Evolutionary conservation across 2,113 vertebrate species (phyloP).

Genomic region (Cichladusa arquata): DNA sequence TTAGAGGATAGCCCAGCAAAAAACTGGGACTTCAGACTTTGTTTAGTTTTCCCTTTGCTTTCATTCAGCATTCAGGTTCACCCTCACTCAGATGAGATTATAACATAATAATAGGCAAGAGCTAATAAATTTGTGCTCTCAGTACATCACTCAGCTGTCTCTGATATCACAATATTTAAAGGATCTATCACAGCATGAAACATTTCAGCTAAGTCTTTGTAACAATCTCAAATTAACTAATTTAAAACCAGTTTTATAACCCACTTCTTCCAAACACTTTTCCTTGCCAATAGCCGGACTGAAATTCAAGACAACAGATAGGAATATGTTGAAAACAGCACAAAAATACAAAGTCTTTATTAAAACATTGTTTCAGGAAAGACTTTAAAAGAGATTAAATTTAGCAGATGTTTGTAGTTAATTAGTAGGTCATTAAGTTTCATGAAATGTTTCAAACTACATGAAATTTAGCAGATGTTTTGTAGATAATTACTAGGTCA

Average conservation of each 20-base stretch:
- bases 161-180: slow-evolving; percentile 50
- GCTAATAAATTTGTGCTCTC: slow-evolving; percentile 3
- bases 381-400: background rate
- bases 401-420: slow-evolving; percentile 36
- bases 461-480: slow-evolving; percentile 30
- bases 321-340: slow-evolving; percentile 13
- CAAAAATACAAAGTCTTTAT: background rate
- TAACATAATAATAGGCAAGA: background rate
- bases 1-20: background rate
- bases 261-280: background rate
- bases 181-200: slow-evolving; percentile 22
- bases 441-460: background rate
- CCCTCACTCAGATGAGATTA: background rate
- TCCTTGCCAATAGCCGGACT: slow-evolving; percentile 17
- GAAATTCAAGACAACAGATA: slow-evolving; percentile 1
- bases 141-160: slow-evolving; percentile 32
- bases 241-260: slow-evolving; percentile 18
- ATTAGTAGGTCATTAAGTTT: slow-evolving; percentile 9
- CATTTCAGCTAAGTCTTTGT: background rate
- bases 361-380: background rate
- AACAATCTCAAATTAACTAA: slow-evolving; percentile 1
- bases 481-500: slow-evolving; percentile 43
- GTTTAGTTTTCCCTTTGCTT: background rate
- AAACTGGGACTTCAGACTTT: background rate
- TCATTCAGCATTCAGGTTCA: background rate